These are phyloP conservation scores for Tuta absoluta DNA, from an alignment of 2,888 invertebrate genomes.

Conservation along the genomic window DNA sequence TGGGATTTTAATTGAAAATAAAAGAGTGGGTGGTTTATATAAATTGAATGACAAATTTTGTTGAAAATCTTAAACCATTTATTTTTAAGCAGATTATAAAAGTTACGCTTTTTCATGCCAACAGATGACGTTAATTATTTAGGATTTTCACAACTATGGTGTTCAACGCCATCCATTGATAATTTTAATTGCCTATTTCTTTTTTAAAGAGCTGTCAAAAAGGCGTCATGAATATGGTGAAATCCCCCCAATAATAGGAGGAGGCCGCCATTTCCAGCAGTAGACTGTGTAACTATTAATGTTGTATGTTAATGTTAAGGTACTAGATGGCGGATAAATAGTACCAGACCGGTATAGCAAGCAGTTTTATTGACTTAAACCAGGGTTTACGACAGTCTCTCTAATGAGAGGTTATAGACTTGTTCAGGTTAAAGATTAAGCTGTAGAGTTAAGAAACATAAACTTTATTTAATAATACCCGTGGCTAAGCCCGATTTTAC, in stretches of 20 bases:
- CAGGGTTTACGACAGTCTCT: neutral
- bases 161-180: too few relatives aligned
- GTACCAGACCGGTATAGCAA: neutral
- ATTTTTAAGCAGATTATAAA: too few relatives aligned
- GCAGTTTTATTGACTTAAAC: neutral
- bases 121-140: too few relatives aligned
- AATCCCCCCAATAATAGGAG: too few relatives aligned
- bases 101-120: too few relatives aligned
- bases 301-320: neutral
- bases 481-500: neutral
- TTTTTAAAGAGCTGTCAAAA: too few relatives aligned
- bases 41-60: neutral
- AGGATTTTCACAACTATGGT: too few relatives aligned
- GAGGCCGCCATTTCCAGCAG: too few relatives aligned
- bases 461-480: neutral
- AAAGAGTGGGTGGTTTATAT: neutral
- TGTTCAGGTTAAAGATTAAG: slow-evolving; percentile 8
- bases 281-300: too few relatives aligned
- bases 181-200: too few relatives aligned
- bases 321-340: neutral
- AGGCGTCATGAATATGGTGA: too few relatives aligned
- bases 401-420: slow-evolving; percentile 4
- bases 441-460: neutral
- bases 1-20: neutral
- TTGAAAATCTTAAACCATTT: too few relatives aligned